phyloP scores from a whole-genome alignment of 2,888 invertebrate species.

The Andrena chrysosceles region DNA sequence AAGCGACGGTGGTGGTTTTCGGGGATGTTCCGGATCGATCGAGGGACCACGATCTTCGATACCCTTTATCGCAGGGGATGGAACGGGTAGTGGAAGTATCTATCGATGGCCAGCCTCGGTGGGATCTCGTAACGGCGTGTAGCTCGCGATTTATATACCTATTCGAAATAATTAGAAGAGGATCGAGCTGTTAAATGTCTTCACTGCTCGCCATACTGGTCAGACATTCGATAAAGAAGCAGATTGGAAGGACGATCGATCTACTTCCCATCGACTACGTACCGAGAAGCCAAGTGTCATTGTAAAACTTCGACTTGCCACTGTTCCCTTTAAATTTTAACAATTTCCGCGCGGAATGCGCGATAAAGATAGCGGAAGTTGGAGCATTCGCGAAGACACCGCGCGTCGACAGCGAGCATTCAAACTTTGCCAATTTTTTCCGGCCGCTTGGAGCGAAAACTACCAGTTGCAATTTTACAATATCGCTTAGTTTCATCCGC shows the following conservation, averaged over 20 bases:
- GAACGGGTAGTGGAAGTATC: neutral
- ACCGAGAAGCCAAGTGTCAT: neutral
- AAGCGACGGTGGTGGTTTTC: conserved; percentile 10
- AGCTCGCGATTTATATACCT: neutral
- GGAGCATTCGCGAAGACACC: conserved; percentile 1
- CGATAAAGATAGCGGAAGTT: conserved; percentile 21
- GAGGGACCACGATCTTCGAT: conserved; percentile 15
- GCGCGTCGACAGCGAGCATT: neutral
- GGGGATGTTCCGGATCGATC: conserved; percentile 8
- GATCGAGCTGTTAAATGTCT: neutral
- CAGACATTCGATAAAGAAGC: no score
- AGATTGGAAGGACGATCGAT: no score
- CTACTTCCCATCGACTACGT: neutral
- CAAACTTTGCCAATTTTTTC: conserved; percentile 35
- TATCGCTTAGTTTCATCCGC: conserved; percentile 7
- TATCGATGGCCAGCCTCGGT: neutral
- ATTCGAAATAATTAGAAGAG: neutral
- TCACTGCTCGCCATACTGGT: no score
- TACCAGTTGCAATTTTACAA: conserved; percentile 25
- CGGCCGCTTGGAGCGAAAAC: conserved; percentile 25
- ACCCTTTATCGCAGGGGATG: conserved; percentile 11
- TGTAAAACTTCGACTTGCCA: neutral
- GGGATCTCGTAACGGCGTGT: neutral
- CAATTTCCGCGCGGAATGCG: neutral
- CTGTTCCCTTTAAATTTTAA: conserved; percentile 4